phyloP scores from a whole-genome alignment of 2,113 vertebrate species.

The Leucosticte australis region DNA sequence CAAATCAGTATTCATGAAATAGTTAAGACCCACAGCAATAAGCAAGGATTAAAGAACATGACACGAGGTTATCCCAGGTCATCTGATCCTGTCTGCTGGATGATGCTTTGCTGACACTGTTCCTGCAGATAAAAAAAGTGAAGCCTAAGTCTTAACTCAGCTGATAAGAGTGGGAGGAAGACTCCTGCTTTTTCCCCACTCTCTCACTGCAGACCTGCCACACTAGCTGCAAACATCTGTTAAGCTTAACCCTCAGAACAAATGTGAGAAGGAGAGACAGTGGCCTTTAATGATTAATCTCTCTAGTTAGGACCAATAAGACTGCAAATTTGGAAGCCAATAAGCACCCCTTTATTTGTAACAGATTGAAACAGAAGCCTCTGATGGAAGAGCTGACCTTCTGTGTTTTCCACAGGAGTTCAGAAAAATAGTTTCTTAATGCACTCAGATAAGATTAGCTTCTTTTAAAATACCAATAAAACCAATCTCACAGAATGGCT shows the following conservation, averaged over 20 bases:
- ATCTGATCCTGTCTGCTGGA: constrained; percentile 17
- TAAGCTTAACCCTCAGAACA: background rate
- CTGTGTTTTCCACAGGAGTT: background rate
- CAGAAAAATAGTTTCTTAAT: background rate
- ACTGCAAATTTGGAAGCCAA: background rate
- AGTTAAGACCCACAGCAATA: constrained; percentile 27
- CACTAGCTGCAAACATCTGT: background rate
- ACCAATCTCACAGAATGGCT: background rate
- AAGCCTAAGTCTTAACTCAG: constrained; percentile 1
- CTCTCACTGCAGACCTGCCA: background rate
- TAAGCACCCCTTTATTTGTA: background rate
- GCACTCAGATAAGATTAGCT: background rate
- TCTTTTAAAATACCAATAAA: background rate
- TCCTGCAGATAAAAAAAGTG: constrained; percentile 4
- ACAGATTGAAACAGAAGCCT: background rate
- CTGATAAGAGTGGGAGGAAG: background rate
- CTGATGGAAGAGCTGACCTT: background rate
- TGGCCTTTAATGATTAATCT: background rate
- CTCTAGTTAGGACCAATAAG: background rate
- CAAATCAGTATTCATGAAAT: constrained; percentile 29
- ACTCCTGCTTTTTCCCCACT: background rate
- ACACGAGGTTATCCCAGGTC: constrained; percentile 3
- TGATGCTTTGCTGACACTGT: constrained; percentile 25
- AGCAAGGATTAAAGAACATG: constrained; percentile 30
- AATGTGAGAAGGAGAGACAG: background rate